Evolutionary conservation across 2,797 vertebrate genomes (phyloP), one percentile per base, ranked within the genome.

Genomic region (Gymnoscopelus microlampas): DNA sequence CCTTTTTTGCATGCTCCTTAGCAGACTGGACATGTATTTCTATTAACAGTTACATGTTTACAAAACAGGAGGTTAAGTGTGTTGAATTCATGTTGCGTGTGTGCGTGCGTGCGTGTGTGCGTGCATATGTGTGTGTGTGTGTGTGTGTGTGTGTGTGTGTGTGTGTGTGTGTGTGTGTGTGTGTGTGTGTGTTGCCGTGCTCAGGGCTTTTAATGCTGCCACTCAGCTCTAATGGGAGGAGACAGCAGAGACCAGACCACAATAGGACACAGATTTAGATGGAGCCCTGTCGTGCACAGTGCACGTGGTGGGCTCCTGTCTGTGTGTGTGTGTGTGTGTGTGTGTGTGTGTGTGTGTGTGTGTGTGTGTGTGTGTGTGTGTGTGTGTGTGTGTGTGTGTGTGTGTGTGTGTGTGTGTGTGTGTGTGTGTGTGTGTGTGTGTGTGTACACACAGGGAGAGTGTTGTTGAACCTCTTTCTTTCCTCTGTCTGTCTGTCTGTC

Each of bases 191-290:
- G 59, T 73, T 76, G 77, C 84, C 62, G 58, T 71, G 79, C 78
- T 88, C 83, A 78, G 62, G 80, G 83, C 81, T 81, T 86, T 70
- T 85, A 85, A 83, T 79, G 79, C 74, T 80, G 71, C 80, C 73
- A 77, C 76, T 86, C 83, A 84, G 68, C 69, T 74, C 82, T 90
- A 89, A 88, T 89, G 82, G 84, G 80, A 91, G 84, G 89, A 90
- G 86, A 90, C 85, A 88, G 85, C 78, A 60, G 68, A 86, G 87
- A 89, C 84, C 70, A 86, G 86, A 90, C 85, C 93, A 94, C 93
- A 95, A 95, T 95, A 88, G 93, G 87, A 85, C 83, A 92, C 83
- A 92, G 89, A 93, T 94, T 92, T 73, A 76, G 90, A 88, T 66
- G 90, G 89, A 93, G 86, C 86, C 84, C 84, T 80, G 83, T 70